Percentiles rank a stretch among this genome's conserved stretches.
These are phyloP conservation scores for Vesta saturnalis DNA, from an alignment of 2,888 invertebrate genomes.

Conservation along the genomic window DNA sequence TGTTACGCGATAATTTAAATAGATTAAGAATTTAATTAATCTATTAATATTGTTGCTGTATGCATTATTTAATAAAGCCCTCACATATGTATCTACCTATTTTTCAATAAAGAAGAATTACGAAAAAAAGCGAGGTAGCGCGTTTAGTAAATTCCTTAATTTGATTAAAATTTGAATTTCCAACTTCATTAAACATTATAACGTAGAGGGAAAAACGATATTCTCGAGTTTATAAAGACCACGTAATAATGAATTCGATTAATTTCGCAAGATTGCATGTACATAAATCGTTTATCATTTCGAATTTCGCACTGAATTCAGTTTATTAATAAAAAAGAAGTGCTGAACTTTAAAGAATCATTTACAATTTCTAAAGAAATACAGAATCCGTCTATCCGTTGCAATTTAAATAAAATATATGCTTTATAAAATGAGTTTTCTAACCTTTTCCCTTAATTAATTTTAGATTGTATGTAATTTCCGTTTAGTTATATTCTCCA, in stretches of 20 bases:
- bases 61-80: too few relatives aligned
- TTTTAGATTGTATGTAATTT: too few relatives aligned
- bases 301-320: slow-evolving; percentile 11
- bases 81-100: neutral
- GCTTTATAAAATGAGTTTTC: slow-evolving; percentile 1
- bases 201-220: slow-evolving; percentile 6
- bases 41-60: neutral
- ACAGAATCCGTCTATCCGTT: neutral
- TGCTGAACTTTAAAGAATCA: slow-evolving; percentile 5
- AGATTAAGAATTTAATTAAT: slow-evolving; percentile 5
- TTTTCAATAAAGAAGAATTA: neutral
- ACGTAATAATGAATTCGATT: slow-evolving; percentile 20
- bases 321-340: slow-evolving; percentile 17
- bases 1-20: slow-evolving; percentile 19
- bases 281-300: slow-evolving; percentile 15
- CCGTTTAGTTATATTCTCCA: too few relatives aligned
- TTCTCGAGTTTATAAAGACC: neutral
- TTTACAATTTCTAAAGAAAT: slow-evolving; percentile 9
- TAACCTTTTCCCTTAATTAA: neutral
- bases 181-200: slow-evolving; percentile 18
- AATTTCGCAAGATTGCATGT: slow-evolving; percentile 2
- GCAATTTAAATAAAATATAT: slow-evolving; percentile 9
- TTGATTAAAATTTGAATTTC: slow-evolving; percentile 22
- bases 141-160: neutral
- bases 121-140: neutral